Evolutionary conservation across 2,113 vertebrate genomes (phyloP).

Genomic region (Callithrix jacchus): DNA sequence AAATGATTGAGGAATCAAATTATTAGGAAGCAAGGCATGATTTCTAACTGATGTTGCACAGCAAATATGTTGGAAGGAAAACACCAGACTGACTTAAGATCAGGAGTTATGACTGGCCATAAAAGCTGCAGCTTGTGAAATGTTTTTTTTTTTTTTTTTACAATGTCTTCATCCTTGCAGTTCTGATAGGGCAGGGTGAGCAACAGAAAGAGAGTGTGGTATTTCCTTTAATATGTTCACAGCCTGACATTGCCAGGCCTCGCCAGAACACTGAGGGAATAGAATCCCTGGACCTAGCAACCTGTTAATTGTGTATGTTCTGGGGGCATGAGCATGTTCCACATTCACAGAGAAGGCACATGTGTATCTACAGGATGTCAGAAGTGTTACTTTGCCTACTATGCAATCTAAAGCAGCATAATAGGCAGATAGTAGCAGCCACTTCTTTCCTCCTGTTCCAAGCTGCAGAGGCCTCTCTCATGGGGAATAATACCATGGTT

Average conservation of each 20-base stretch:
- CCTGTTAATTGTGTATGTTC: not conserved
- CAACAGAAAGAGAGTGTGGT: not conserved
- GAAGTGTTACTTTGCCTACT: not conserved
- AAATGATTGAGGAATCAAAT: constrained; percentile 47
- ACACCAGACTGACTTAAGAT: not conserved
- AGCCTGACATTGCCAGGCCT: not conserved
- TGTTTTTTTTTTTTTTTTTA: not conserved
- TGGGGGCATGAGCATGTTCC: not conserved
- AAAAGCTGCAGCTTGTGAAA: not conserved
- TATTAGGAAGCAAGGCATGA: not conserved
- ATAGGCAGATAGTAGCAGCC: not conserved
- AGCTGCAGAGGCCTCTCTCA: not conserved
- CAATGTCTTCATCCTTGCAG: not conserved
- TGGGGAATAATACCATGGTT: not conserved
- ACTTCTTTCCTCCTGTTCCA: not conserved
- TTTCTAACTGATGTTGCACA: not conserved
- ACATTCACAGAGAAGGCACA: not conserved
- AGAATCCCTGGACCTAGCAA: not conserved
- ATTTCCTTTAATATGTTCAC: not conserved
- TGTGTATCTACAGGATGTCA: not conserved
- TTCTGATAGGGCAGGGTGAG: not conserved
- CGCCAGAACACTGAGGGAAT: not conserved
- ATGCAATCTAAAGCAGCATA: not conserved
- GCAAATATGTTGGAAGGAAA: not conserved
- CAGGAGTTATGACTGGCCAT: not conserved